A percentile compares a stretch with the other conserved stretches of the same genome.
phyloP scores from a whole-genome alignment of 2,797 vertebrate species.

The Halcyon chelicuti region DNA sequence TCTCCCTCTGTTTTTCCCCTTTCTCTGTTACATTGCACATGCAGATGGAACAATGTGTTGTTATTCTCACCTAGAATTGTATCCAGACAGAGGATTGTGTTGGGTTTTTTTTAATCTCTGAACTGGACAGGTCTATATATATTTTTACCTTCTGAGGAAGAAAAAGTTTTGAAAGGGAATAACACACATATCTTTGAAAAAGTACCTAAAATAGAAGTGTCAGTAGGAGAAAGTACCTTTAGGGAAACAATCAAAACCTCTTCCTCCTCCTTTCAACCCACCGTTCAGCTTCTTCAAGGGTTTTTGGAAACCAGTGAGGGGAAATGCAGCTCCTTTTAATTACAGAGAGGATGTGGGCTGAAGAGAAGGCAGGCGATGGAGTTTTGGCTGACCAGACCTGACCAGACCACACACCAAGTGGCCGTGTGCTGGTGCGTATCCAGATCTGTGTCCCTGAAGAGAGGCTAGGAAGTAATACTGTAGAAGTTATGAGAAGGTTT shows the following conservation, averaged over 20 bases:
- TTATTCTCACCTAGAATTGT: background rate
- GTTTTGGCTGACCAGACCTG: background rate
- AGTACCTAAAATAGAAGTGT: background rate
- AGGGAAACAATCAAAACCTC: background rate
- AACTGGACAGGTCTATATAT: background rate
- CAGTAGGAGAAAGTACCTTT: background rate
- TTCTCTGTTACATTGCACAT: background rate
- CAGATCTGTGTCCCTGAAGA: background rate
- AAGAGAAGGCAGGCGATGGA: background rate
- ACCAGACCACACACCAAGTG: constrained; percentile 3
- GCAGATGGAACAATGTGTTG: fast-evolving
- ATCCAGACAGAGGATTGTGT: background rate
- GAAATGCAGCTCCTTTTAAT: constrained; percentile 10
- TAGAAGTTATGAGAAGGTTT: background rate
- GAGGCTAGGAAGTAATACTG: background rate
- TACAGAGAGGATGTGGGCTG: constrained; percentile 18
- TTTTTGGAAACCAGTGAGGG: background rate
- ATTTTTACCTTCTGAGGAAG: background rate
- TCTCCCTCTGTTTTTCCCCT: background rate
- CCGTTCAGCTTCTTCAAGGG: background rate
- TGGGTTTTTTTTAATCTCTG: background rate
- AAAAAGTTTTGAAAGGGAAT: background rate
- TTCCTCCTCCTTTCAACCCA: background rate
- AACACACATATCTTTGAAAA: background rate
- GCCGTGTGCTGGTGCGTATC: background rate